Base-by-base conservation (phyloP, 2,797 vertebrate genomes). In the Rhinogobio ventralis region DNA sequence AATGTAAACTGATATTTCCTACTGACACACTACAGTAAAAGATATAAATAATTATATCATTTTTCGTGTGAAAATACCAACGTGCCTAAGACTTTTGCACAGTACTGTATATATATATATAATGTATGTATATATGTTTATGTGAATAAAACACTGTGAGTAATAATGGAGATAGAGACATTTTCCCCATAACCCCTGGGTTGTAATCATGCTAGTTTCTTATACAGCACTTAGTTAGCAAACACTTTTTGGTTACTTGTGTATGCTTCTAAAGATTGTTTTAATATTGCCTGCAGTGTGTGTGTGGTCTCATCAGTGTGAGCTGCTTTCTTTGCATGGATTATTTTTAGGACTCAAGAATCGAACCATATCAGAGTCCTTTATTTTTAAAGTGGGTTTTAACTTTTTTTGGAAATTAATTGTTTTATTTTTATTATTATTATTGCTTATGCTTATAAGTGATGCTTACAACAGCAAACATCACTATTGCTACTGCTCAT, bases 171-270 rank as follows among this genome's bases (percentile, higher is more conserved):
- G 42, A 28, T 0, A 7, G n/a, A 72, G 7, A 25, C 14, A 17
- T 72, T 72, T 46, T 28, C n/a, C 39, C 14, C 7, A 1, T 28
- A 17, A 49, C n/a, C 42, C n/a, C 25, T 14, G 69, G 42, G 11
- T 49, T 72, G n/a, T 30, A 49, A 49, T 28, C n/a, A 72, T 25
- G 4, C 42, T 19, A 25, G n/a, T 51, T 51, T 51, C 25, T 30
- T 30, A 30, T 3, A 30, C 30, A 30, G 30, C 30, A 30, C 30
- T 30, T 30, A 30, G 30, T 30, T 30, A 30, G 30, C 30, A 79
- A 86, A 83, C 74, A 78, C 80, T 51, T 28, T 57, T 30, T 57
- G 10, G 20, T 71, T 51, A 20, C 9, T 28, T 49, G 15, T 49
- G 39, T 17, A 19, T 80, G 23, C 55, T 36, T 60, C 67, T 46